Conservation (phyloP, 2,113 vertebrate species). For the Protomyctophum bolini region DNA sequence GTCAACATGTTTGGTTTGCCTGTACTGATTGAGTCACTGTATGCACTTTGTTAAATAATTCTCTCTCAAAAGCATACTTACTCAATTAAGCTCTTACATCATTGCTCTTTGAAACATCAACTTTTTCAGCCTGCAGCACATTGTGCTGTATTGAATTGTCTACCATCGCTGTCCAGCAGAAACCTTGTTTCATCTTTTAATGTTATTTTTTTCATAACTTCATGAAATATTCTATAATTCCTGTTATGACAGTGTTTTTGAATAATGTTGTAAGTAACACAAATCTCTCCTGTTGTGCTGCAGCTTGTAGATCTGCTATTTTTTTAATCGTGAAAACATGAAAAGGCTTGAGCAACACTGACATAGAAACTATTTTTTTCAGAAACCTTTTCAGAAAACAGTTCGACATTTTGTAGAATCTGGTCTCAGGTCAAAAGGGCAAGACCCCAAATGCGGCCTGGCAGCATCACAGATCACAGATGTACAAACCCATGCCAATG, state of each 20-base stretch:
- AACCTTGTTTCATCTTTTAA: no score
- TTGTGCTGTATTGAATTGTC: background rate
- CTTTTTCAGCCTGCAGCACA: background rate
- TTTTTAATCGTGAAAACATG: no score
- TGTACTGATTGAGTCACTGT: slow-evolving; percentile 2
- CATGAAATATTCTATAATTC: no score
- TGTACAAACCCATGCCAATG: background rate
- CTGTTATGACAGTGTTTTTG: background rate
- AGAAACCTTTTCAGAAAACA: no score
- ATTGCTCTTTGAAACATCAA: background rate
- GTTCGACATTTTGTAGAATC: no score
- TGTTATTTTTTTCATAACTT: no score
- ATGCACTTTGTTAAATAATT: slow-evolving; percentile 12
- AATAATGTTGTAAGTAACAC: background rate
- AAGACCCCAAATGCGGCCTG: background rate
- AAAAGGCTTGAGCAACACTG: no score
- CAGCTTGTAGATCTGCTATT: no score
- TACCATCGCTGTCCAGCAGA: no score
- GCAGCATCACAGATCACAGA: background rate
- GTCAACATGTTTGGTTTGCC: slow-evolving; percentile 12
- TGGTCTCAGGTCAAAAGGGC: no score
- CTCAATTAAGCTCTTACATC: background rate
- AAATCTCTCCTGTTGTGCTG: no score
- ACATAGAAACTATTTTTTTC: no score
- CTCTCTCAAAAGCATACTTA: background rate